Conservation (phyloP, 2,113 vertebrate genomes). For the Rattus norvegicus region DNA sequence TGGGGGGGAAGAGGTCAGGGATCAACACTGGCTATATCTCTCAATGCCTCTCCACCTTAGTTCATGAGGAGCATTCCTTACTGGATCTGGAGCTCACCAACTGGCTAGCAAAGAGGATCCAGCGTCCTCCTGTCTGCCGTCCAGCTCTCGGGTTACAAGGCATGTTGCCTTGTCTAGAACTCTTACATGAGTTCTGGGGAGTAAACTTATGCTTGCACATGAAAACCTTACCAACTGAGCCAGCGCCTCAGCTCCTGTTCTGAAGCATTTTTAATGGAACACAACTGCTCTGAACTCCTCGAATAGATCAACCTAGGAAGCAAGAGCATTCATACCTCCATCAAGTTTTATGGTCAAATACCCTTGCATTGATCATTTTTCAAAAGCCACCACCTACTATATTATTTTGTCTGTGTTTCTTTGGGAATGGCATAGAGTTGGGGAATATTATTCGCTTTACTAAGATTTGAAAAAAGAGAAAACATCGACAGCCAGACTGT, state of each 20-base stretch:
- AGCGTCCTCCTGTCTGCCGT: neutral
- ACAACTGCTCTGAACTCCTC: constrained; percentile 18
- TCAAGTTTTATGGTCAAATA: neutral
- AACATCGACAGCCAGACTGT: neutral
- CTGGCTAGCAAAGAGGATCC: neutral
- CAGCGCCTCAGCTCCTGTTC: neutral
- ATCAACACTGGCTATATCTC: neutral
- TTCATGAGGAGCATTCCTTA: no score
- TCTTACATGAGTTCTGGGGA: neutral
- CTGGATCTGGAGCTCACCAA: neutral
- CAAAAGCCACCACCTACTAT: neutral
- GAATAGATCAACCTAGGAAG: neutral
- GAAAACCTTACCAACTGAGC: neutral
- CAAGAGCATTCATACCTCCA: neutral
- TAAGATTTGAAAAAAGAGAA: constrained; percentile 46
- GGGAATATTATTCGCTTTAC: neutral
- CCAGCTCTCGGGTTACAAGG: neutral
- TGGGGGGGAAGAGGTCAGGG: no score
- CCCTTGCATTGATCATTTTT: neutral
- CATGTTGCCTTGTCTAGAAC: neutral
- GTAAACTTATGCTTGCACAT: neutral
- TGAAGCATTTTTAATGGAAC: neutral
- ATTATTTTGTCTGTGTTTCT: neutral
- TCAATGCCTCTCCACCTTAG: neutral
- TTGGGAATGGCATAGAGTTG: neutral